Conservation (phyloP, 2,888 invertebrate genomes). For the Hybos culiciformis region DNA sequence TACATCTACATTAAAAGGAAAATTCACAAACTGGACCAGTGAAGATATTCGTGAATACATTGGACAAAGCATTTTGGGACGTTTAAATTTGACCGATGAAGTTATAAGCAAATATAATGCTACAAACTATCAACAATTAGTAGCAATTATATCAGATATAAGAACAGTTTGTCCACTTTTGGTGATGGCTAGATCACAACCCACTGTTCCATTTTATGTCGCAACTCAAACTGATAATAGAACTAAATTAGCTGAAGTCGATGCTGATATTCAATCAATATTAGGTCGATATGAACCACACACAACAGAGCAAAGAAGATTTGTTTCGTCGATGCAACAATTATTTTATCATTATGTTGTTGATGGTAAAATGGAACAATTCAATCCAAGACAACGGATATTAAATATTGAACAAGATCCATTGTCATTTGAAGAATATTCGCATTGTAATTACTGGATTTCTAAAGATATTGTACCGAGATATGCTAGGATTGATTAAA, state of each 20-base stretch:
- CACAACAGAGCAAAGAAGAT: conserved; percentile 58
- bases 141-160: conserved; percentile 62
- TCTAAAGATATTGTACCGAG: conserved; percentile 57
- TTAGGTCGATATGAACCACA: conserved; percentile 60
- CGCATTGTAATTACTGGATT: conserved; percentile 67
- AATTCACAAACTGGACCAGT: conserved; percentile 51
- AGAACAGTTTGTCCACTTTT: conserved; percentile 67
- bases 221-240: conserved; percentile 43
- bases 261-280: conserved; percentile 65
- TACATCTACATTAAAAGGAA: conserved; percentile 44
- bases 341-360: conserved; percentile 71
- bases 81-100: conserved; percentile 46
- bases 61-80: conserved; percentile 41
- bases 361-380: conserved; percentile 55
- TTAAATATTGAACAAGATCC: conserved; percentile 60
- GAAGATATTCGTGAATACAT: conserved; percentile 50
- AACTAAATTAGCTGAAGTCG: conserved; percentile 42
- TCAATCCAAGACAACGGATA: conserved; percentile 42
- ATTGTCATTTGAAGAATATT: conserved; percentile 47
- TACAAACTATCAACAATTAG: conserved; percentile 52
- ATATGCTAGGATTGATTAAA: conserved; percentile 60
- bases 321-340: conserved; percentile 64
- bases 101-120: conserved; percentile 52
- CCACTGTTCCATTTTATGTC: conserved; percentile 57
- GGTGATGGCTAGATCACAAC: conserved; percentile 48